A percentile compares a stretch with the other conserved stretches of the same genome.
These are phyloP conservation scores for Ernsta delagoae DNA, from an alignment of 2,888 invertebrate genomes.

Conservation along the genomic window DNA sequence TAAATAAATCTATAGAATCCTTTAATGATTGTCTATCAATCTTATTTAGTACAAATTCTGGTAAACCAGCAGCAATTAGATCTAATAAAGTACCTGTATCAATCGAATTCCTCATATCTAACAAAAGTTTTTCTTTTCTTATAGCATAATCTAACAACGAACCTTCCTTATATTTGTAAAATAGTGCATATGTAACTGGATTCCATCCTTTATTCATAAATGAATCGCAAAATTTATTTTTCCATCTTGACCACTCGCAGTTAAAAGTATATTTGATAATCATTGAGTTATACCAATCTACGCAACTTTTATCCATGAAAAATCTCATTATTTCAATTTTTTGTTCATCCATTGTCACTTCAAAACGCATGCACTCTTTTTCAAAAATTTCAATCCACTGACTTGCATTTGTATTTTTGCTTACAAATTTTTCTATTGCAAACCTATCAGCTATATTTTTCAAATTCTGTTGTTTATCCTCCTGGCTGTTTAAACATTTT, in stretches of 20 bases:
- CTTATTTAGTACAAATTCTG: constrained; percentile 8
- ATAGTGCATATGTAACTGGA: constrained; percentile 43
- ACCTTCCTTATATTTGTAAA: constrained; percentile 47
- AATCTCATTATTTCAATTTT: constrained; percentile 47
- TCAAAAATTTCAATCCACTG: constrained; percentile 51
- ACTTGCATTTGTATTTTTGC: constrained; percentile 43
- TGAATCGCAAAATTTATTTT: constrained; percentile 45
- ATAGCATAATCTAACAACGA: constrained; percentile 50
- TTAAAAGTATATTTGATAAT: constrained; percentile 1
- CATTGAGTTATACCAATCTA: constrained; percentile 14
- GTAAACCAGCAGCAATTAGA: constrained; percentile 6
- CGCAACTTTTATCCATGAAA: constrained; percentile 45
- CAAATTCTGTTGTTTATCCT: constrained; percentile 41
- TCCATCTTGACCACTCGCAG: constrained; percentile 39
- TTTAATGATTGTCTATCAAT: constrained; percentile 10
- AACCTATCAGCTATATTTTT: constrained; percentile 46
- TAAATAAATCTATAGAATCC: constrained; percentile 9
- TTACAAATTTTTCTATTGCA: constrained; percentile 48
- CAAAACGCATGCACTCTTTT: constrained; percentile 46
- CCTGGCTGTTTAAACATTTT: constrained; percentile 40
- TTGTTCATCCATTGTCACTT: constrained; percentile 41
- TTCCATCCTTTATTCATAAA: constrained; percentile 48
- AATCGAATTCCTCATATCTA: constrained; percentile 37
- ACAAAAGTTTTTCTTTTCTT: constrained; percentile 47
- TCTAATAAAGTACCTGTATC: constrained; percentile 36